phyloP scores from a whole-genome alignment of 1,140 invertebrate genomes.

The Atopsyche davidsoni region DNA sequence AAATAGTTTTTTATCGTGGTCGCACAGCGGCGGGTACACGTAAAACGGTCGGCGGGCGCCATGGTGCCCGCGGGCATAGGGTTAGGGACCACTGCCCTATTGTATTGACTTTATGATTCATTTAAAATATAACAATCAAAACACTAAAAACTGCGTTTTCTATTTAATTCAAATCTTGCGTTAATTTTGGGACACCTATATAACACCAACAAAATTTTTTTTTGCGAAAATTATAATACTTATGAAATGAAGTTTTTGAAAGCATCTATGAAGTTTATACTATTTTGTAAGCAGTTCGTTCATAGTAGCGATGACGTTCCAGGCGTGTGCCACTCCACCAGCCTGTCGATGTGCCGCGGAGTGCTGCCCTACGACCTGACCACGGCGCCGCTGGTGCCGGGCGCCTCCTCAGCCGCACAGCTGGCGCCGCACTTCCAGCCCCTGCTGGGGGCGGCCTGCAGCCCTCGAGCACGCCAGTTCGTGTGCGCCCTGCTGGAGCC shows the following conservation, averaged over 20 bases:
- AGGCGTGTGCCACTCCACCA: constrained; percentile 43
- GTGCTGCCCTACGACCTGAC: constrained; percentile 60
- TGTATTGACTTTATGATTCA: no score
- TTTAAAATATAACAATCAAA: no score
- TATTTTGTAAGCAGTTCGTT: neutral
- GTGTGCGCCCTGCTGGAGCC: constrained; percentile 59
- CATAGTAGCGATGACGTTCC: constrained; percentile 3
- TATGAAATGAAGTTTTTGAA: no score
- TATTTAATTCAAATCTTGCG: no score
- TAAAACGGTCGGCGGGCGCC: no score
- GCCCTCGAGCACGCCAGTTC: constrained; percentile 54
- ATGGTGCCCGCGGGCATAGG: no score
- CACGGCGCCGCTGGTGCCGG: constrained; percentile 37
- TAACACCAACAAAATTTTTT: neutral
- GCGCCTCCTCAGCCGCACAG: constrained; percentile 35
- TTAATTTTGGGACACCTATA: no score
- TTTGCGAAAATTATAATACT: neutral
- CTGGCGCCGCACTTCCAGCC: constrained; percentile 49
- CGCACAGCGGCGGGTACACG: no score
- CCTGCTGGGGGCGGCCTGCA: constrained; percentile 56
- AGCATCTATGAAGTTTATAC: neutral
- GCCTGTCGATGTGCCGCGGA: constrained; percentile 48
- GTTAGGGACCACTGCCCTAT: no score
- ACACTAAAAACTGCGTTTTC: no score
- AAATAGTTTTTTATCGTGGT: no score